Percentiles rank a stretch among this genome's conserved stretches.
These are phyloP conservation scores for Caenorhabditis macrosperma DNA, from an alignment of 2,888 invertebrate genomes.

Conservation along the genomic window DNA sequence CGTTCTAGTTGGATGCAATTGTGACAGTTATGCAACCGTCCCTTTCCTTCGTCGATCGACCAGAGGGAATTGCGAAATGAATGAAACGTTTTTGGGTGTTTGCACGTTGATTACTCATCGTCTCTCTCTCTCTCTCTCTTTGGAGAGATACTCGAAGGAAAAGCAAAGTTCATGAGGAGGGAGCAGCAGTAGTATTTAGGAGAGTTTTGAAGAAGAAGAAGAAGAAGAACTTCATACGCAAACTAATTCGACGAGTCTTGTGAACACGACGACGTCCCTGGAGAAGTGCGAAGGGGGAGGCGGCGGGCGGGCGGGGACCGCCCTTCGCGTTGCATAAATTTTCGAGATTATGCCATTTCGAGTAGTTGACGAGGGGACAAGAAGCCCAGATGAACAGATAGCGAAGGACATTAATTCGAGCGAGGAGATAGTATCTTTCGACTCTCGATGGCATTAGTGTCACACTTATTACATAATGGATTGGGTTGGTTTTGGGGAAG, in stretches of 20 bases:
- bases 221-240: constrained; percentile 31
- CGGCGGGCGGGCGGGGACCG: constrained; percentile 1
- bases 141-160: not conserved
- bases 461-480: constrained; percentile 50
- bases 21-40: constrained; percentile 55
- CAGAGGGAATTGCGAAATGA: constrained; percentile 52
- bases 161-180: constrained; percentile 14
- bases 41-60: no score
- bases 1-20: constrained; percentile 55
- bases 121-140: not conserved
- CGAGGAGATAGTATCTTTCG: constrained; percentile 37
- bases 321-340: constrained; percentile 40
- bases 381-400: constrained; percentile 42
- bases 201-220: constrained; percentile 6
- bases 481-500: not conserved
- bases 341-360: constrained; percentile 51
- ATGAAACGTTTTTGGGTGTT: constrained; percentile 16
- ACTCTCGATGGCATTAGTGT: constrained; percentile 46
- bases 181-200: not conserved
- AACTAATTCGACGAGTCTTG: constrained; percentile 31
- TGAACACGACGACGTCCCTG: constrained; percentile 39
- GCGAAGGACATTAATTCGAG: constrained; percentile 51
- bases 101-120: not conserved
- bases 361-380: constrained; percentile 40
- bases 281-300: constrained; percentile 17